Base-by-base conservation (phyloP, 2,113 vertebrate species). In the Phalacrocorax carbo region DNA sequence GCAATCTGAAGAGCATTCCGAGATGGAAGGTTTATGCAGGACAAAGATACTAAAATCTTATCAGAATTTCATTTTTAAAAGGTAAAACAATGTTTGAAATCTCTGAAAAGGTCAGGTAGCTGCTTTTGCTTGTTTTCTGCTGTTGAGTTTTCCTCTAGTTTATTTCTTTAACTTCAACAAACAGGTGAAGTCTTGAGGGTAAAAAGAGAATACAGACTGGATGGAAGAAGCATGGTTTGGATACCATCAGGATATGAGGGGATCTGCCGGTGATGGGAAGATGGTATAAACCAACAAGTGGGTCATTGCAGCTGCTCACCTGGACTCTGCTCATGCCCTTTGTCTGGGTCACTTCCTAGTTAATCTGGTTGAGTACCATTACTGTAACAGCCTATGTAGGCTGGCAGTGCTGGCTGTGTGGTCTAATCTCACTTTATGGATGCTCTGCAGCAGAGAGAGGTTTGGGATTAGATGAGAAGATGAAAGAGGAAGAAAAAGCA, bases 221-320 rank as follows among this genome's bases (percentile, higher is more conserved):
- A 42, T 32, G 61, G 29, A 76, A 20, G 54, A 48, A 68, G 22
- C 0, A 0, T 25, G 61, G 32, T 75, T 75, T 87, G 69, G 65
- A 26, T 19, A 21, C n/a, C 2, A 1, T 27, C 58, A 44, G 64
- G 58, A 3, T 13, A 34, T 0, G 0, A 77, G 49, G 68, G 29
- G 44, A 48, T 27, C 61, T 2, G 1, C 23, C 52, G 51, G 62
- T 15, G 20, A 10, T 38, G 48, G n/a, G 34, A 69, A 73, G 55
- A 17, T 66, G 54, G 42, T 86, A 34, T 54, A 52, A 78, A 81
- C 27, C 69, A 54, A 8, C 34, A 17, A 1, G 44, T 60, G 52
- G 62, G 46, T 57, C 26, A 27, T 9, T 52, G 68, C 68, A 91
- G 49, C 72, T 65, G 68, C 75, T 86, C 61, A 21, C 19, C n/a